Conservation (phyloP, 2,113 vertebrate genomes). For the Odontesthes bonariensis region DNA sequence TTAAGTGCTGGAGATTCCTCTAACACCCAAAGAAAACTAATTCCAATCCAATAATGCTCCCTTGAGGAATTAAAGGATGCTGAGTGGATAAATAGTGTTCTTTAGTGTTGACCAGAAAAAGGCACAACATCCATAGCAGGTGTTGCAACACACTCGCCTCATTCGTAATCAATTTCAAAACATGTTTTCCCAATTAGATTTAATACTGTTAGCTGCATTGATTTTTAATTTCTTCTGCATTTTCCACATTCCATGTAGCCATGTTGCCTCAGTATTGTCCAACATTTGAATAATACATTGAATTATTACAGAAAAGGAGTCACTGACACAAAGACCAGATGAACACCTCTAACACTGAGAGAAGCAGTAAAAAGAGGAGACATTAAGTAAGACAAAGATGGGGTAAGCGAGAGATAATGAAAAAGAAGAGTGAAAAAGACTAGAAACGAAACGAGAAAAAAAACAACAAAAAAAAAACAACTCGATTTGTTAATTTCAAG, state of each 20-base stretch:
- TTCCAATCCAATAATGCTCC: background rate
- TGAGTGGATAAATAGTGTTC: background rate
- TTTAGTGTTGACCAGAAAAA: background rate
- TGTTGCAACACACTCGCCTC: background rate
- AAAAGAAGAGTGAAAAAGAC: background rate
- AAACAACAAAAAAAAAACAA: no score
- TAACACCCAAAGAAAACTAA: slow-evolving; percentile 2
- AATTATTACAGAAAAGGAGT: background rate
- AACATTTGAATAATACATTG: slow-evolving; percentile 3
- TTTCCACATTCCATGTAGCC: slow-evolving; percentile 12
- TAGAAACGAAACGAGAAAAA: background rate
- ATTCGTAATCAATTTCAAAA: slow-evolving; percentile 8
- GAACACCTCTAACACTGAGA: slow-evolving; percentile 12
- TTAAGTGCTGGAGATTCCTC: no score
- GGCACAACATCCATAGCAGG: slow-evolving; percentile 13
- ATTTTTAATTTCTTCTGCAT: slow-evolving; percentile 15
- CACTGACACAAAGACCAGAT: background rate
- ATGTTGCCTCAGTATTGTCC: slow-evolving; percentile 13
- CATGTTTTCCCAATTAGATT: background rate
- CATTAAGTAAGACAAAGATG: background rate
- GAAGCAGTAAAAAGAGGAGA: background rate
- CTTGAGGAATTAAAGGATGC: slow-evolving; percentile 1
- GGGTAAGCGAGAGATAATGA: background rate
- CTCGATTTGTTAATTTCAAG: no score
- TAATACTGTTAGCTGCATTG: slow-evolving; percentile 16